These are phyloP conservation scores for Phataginus tricuspis DNA, from an alignment of 2,797 vertebrate genomes.

Conservation along the genomic window DNA sequence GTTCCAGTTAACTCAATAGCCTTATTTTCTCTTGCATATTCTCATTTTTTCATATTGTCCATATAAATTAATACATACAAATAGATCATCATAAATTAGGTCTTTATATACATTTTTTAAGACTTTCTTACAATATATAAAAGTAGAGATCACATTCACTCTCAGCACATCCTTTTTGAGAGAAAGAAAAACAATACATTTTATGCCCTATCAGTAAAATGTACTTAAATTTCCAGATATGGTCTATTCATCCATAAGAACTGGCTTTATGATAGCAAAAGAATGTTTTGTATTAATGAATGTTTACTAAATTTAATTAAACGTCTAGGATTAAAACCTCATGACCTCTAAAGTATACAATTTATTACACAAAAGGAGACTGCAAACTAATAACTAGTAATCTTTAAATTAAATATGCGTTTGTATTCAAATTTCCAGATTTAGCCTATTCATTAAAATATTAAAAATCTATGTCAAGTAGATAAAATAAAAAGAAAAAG, in stretches of 20 bases:
- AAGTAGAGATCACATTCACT: not conserved
- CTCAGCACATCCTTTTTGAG: not conserved
- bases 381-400: not conserved
- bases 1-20: not conserved
- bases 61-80: not conserved
- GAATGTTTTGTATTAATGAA: not conserved
- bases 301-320: not conserved
- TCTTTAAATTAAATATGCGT: not conserved
- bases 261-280: not conserved
- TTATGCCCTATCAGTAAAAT: not conserved
- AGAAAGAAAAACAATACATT: not conserved
- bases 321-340: not conserved
- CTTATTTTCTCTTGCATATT: not conserved
- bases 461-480: not conserved
- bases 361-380: not conserved
- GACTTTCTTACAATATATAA: not conserved
- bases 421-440: not conserved
- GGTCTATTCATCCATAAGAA: not conserved
- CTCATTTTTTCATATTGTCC: not conserved
- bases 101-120: not conserved
- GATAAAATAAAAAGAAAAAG: too few species aligned
- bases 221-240: not conserved
- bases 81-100: not conserved
- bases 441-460: not conserved
- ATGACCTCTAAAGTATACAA: not conserved